Conservation (phyloP, 2,888 invertebrate genomes). For the Xanthia togata region DNA sequence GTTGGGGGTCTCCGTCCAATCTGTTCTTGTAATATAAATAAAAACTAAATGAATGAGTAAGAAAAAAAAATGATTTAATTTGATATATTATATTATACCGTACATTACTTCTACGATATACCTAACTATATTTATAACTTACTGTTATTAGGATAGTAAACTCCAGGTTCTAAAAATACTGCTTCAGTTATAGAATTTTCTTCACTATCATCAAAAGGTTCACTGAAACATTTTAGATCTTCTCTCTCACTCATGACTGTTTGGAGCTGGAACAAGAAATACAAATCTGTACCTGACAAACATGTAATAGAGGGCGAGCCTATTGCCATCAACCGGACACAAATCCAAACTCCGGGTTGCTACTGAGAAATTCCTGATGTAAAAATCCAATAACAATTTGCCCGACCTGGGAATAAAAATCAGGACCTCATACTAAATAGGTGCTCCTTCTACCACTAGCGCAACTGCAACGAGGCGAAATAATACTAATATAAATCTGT, state of each 20-base stretch:
- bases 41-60: too few relatives aligned
- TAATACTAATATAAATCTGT: background rate
- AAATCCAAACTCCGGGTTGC: too few relatives aligned
- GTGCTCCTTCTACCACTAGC: background rate
- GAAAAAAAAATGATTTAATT: too few relatives aligned
- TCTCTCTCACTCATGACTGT: conserved; percentile 50
- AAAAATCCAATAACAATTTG: background rate
- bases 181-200: conserved; percentile 50
- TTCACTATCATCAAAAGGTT: conserved; percentile 51
- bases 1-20: too few relatives aligned
- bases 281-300: background rate
- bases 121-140: conserved; percentile 39
- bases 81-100: too few relatives aligned
- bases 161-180: conserved; percentile 75
- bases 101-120: background rate
- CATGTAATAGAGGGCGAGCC: background rate
- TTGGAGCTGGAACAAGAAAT: conserved; percentile 50
- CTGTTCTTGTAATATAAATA: too few relatives aligned
- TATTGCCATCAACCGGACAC: background rate
- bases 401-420: background rate
- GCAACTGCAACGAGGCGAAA: background rate
- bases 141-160: conserved; percentile 81
- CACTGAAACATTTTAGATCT: conserved; percentile 39
- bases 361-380: background rate
- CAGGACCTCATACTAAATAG: too few relatives aligned